A percentile compares a stretch with the other conserved stretches of the same genome.
Conservation (phyloP, 2,113 vertebrate species). For the Rhea pennata region DNA sequence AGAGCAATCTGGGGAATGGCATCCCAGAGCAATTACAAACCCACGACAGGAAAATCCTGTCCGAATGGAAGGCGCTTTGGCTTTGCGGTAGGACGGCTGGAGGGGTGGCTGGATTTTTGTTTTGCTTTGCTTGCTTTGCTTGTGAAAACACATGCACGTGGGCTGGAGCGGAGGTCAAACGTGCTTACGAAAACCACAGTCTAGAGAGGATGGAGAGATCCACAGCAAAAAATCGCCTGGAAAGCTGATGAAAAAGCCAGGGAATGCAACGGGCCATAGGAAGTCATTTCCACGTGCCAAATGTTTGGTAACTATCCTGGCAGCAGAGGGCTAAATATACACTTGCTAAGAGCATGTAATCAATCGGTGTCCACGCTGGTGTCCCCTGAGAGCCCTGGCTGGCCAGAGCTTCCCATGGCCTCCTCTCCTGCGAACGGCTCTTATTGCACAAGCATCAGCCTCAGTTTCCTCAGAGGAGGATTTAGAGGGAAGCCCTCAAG, state of each 20-base stretch:
- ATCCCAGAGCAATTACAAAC: conserved; percentile 11
- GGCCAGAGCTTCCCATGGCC: neutral
- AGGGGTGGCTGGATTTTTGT: neutral
- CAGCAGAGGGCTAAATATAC: neutral
- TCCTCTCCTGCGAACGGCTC: neutral
- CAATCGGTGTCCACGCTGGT: neutral
- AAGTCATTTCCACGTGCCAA: neutral
- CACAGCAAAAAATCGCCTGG: neutral
- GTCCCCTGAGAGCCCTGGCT: neutral
- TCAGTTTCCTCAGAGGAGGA: neutral
- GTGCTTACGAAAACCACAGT: neutral
- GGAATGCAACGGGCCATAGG: neutral
- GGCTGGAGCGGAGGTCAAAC: neutral
- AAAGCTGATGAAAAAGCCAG: neutral
- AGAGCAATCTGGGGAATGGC: neutral
- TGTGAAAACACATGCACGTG: neutral
- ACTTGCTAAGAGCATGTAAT: neutral
- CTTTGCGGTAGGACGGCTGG: neutral
- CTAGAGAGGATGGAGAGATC: neutral
- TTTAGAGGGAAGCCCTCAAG: neutral
- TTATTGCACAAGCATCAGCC: neutral
- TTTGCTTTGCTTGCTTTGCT: conserved; percentile 22
- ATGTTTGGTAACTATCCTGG: neutral
- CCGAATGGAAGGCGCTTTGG: neutral
- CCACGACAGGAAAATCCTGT: conserved; percentile 36